Percentiles rank a stretch among this genome's conserved stretches.
phyloP scores from a whole-genome alignment of 2,888 invertebrate genomes.

The Callinectes sapidus region DNA sequence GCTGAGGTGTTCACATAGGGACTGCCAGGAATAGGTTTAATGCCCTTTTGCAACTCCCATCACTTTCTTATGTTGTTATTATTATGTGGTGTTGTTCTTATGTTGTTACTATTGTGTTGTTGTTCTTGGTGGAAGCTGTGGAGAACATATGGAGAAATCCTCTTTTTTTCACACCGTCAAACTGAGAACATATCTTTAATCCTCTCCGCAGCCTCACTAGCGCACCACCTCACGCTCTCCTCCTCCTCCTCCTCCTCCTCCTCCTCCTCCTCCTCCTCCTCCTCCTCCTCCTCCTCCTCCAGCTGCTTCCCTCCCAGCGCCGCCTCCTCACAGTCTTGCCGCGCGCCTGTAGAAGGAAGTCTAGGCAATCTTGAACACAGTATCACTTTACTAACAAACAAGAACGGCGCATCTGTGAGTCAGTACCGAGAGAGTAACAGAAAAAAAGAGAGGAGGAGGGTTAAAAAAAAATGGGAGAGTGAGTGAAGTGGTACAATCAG shows the following conservation, averaged over 20 bases:
- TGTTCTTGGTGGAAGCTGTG: background rate
- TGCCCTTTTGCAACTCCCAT: no score
- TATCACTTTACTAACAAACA: slow-evolving; percentile 34
- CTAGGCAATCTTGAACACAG: background rate
- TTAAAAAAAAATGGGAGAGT: background rate
- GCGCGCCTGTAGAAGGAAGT: background rate
- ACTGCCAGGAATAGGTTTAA: no score
- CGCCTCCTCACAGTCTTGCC: background rate
- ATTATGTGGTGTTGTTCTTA: no score
- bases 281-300: background rate
- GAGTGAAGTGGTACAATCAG: slow-evolving; percentile 37
- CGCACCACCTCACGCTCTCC: background rate
- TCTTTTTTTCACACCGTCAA: background rate
- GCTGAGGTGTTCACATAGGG: no score
- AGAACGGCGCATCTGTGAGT: slow-evolving; percentile 25
- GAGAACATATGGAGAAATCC: background rate
- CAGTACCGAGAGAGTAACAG: slow-evolving; percentile 4
- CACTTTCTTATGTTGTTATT: no score
- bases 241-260: background rate
- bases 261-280: background rate
- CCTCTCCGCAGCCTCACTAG: background rate
- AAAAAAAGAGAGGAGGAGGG: background rate
- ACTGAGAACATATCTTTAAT: slow-evolving; percentile 16
- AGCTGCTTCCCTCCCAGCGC: background rate
- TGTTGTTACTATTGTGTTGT: background rate